Evolutionary conservation across 1,140 invertebrate species (phyloP).

Genomic region (Drosophila bipectinata): DNA sequence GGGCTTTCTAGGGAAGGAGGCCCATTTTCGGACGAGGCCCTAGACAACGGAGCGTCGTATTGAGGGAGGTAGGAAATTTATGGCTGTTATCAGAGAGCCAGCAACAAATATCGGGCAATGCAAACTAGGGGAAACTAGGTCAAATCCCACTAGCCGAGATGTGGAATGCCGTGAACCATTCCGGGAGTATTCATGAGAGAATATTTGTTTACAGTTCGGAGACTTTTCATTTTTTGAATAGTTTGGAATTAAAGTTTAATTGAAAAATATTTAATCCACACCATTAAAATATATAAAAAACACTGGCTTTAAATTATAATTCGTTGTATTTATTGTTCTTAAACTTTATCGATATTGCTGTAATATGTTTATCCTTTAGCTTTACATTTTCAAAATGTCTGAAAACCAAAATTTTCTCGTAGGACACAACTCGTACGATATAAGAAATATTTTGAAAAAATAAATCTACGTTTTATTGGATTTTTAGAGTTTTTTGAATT

Average conservation of each 20-base stretch:
- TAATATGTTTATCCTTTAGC: background rate
- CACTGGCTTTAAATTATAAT: background rate
- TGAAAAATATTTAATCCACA: too few species aligned
- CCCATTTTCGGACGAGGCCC: constrained; percentile 38
- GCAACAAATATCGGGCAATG: constrained; percentile 51
- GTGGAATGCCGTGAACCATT: constrained; percentile 15
- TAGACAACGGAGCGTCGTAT: constrained; percentile 70
- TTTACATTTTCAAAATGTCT: background rate
- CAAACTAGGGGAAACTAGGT: constrained; percentile 59
- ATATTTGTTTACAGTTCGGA: too few species aligned
- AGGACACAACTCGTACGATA: too few species aligned
- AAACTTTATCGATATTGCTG: constrained; percentile 1
- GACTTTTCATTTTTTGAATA: too few species aligned
- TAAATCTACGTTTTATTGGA: constrained; percentile 48
- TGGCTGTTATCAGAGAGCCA: constrained; percentile 69
- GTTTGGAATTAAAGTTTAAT: too few species aligned
- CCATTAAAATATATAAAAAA: too few species aligned
- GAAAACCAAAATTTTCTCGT: background rate
- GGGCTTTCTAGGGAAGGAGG: constrained; percentile 39
- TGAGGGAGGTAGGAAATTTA: constrained; percentile 82
- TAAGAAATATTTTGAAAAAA: constrained; percentile 28
- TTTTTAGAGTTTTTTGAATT: constrained; percentile 23
- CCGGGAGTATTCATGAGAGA: background rate
- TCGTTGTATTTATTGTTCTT: background rate
- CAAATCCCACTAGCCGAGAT: constrained; percentile 37